phyloP scores from a whole-genome alignment of 2,888 invertebrate genomes.

The Odontocolon sp. region DNA sequence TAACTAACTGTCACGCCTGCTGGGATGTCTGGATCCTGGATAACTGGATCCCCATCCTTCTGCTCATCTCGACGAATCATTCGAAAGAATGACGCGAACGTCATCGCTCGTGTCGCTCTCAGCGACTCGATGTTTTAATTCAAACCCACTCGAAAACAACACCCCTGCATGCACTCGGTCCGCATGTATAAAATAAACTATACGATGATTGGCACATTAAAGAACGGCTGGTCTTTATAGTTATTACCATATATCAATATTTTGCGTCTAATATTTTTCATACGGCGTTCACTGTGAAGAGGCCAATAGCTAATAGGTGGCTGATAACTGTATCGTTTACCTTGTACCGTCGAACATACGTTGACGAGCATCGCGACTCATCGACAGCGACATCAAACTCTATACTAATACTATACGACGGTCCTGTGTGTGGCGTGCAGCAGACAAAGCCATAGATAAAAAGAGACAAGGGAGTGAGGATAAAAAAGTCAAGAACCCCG shows the following conservation, averaged over 20 bases:
- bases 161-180: not conserved
- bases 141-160: constrained; percentile 35
- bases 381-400: no score
- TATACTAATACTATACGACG: not conserved
- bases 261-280: no score
- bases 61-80: constrained; percentile 29
- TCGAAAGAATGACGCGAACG: constrained; percentile 35
- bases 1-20: no score
- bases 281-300: no score
- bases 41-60: not conserved
- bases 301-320: no score
- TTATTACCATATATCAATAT: no score
- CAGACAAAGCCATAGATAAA: not conserved
- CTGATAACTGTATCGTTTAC: no score
- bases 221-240: not conserved
- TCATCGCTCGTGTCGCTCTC: constrained; percentile 27
- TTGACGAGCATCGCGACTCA: not conserved
- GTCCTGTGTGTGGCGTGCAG: not conserved
- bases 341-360: not conserved
- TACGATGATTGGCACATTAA: not conserved
- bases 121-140: constrained; percentile 35
- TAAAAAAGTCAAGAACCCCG: constrained; percentile 21
- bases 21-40: no score
- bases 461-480: constrained; percentile 3
- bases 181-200: not conserved